Evolutionary conservation across 2,888 invertebrate species (phyloP).

Genomic region (Acanthoscelides obtectus): DNA sequence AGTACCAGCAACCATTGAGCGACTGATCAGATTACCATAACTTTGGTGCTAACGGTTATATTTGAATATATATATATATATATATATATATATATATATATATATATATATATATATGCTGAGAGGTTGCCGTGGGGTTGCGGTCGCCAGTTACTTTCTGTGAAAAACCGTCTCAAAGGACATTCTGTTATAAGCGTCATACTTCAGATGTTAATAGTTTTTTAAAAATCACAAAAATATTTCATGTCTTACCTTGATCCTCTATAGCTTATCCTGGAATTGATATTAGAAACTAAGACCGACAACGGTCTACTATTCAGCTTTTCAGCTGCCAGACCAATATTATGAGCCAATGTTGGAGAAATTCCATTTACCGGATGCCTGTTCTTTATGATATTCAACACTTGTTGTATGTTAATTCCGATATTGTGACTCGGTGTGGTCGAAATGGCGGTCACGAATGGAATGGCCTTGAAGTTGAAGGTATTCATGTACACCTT

Average conservation of each 20-base stretch:
- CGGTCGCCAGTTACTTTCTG: too few relatives aligned
- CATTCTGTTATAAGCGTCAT: too few relatives aligned
- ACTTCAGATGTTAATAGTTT: too few relatives aligned
- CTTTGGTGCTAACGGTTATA: too few relatives aligned
- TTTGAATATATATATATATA: too few relatives aligned
- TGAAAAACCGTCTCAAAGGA: too few relatives aligned
- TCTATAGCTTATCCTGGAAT: constrained; percentile 28
- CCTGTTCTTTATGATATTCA: constrained; percentile 30
- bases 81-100: too few relatives aligned
- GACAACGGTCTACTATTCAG: constrained; percentile 37
- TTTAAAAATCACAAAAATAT: too few relatives aligned
- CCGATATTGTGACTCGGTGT: constrained; percentile 62
- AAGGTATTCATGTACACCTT: constrained; percentile 50
- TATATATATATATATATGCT: too few relatives aligned
- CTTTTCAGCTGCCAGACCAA: constrained; percentile 44
- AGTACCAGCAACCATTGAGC: too few relatives aligned
- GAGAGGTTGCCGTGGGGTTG: too few relatives aligned
- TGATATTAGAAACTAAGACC: constrained; percentile 38
- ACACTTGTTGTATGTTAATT: constrained; percentile 62
- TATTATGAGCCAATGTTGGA: constrained; percentile 46
- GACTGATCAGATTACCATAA: too few relatives aligned
- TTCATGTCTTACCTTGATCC: neutral
- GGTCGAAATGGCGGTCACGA: constrained; percentile 57
- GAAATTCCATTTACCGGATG: constrained; percentile 41
- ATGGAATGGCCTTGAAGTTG: constrained; percentile 53